Base-by-base conservation (phyloP, 2,888 invertebrate genomes). In the Pseudoips prasinana region DNA sequence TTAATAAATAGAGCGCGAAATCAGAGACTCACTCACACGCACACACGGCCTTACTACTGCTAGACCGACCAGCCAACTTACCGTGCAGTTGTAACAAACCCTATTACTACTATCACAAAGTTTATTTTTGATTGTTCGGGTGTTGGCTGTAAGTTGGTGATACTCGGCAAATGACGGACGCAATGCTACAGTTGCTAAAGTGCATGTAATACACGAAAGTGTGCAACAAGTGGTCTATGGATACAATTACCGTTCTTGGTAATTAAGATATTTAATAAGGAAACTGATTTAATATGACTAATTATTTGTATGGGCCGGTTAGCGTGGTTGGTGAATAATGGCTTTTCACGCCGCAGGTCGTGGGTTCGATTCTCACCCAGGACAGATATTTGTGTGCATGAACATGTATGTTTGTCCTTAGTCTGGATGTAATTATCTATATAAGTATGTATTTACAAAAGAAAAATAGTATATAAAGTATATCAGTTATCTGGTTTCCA, bases 1-100 rank as follows among this genome's bases (percentile, higher is more conserved):
- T 58, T 48, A 67, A 52, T 69, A 79, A 85, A 81, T 84, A 78
- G 84, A 84, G 74, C 85, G 76, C 62, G 63, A 74, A 81, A 81
- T 79, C 71, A 67, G 68, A 79, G 68, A 71, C 60, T 67, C 63
- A 55, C 62, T 57, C 55, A 65, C 71, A 74, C 69, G 70, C 68
- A 49, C 39, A 61, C 53, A 52, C 51, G 50, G 42, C 50, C 48
- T 46, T 46, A 55, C 41, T 51, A 56, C 51, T 49, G 43, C 51
- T 48, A 48, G 52, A 55, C 42, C 31, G 39, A 28, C 14, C 33
- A 26, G 34, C 51, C 34, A 51, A 33, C 33, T 34, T 25, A 5
- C 8, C 14, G 17, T 48, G 35, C 56, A 25, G 18, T n/a, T 19
- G 1, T 18, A 2, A 1, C 31, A 31, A 8, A 33, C 44, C 19